Evolutionary conservation across 2,113 vertebrate species (phyloP).

Genomic region (Anser cygnoides): DNA sequence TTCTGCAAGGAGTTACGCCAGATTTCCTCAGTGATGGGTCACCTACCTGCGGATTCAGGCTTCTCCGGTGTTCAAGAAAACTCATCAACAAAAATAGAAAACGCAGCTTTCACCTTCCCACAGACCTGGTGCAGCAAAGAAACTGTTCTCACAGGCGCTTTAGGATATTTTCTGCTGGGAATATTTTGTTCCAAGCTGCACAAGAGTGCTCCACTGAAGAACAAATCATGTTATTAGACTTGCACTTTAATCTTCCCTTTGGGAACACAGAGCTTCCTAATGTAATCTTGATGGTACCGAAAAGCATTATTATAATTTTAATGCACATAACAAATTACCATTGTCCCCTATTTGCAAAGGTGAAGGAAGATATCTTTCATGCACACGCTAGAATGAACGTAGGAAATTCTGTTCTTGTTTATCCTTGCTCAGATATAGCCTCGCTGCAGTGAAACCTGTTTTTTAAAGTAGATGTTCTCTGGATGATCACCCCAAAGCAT

Average conservation of each 20-base stretch:
- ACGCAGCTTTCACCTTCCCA: background rate
- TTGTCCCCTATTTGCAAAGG: background rate
- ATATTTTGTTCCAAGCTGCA: slow-evolving; percentile 1
- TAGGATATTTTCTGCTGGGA: background rate
- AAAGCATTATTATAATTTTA: background rate
- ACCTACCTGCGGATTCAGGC: background rate
- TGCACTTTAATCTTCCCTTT: slow-evolving; percentile 44
- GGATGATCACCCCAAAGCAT: background rate
- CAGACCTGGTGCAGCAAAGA: background rate
- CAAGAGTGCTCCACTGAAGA: background rate
- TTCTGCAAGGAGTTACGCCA: background rate
- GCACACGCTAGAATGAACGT: background rate
- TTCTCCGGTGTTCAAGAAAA: background rate
- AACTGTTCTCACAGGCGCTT: background rate
- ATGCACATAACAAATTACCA: background rate
- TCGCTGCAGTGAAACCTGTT: background rate
- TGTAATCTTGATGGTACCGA: background rate
- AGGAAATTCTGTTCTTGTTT: background rate
- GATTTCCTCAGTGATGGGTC: background rate
- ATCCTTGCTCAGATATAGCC: background rate
- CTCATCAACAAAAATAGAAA: background rate
- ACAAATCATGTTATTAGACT: background rate
- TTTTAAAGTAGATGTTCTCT: background rate
- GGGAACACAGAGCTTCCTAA: slow-evolving; percentile 28
- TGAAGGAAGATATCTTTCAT: background rate